A percentile compares a stretch with the other conserved stretches of the same genome.
These are phyloP conservation scores for Selenia dentaria DNA, from an alignment of 2,888 invertebrate genomes.

Conservation along the genomic window DNA sequence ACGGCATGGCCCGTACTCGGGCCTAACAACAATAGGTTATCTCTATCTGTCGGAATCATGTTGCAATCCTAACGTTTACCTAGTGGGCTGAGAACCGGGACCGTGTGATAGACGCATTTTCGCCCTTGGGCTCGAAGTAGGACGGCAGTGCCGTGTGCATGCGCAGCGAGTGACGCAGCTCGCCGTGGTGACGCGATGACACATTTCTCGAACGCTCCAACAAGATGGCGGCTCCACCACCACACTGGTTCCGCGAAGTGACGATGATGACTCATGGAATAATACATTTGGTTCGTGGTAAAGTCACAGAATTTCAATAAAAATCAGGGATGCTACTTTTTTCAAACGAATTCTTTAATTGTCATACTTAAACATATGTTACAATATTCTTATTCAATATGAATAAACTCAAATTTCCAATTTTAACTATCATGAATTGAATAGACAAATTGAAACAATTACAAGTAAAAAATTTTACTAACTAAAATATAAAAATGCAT, in stretches of 20 bases:
- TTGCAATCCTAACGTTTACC: constrained; percentile 75
- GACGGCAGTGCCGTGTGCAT: constrained; percentile 47
- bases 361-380: constrained; percentile 82
- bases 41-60: constrained; percentile 51
- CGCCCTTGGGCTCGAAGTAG: constrained; percentile 50
- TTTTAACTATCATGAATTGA: constrained; percentile 58
- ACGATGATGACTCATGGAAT: constrained; percentile 78
- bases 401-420: constrained; percentile 78
- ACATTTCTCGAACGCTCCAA: constrained; percentile 51
- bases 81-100: constrained; percentile 82
- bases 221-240: constrained; percentile 51
- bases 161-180: constrained; percentile 40
- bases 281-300: constrained; percentile 75
- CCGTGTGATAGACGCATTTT: constrained; percentile 51
- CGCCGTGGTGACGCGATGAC: constrained; percentile 42
- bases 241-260: constrained; percentile 60
- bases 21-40: constrained; percentile 44
- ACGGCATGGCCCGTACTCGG: constrained; percentile 58
- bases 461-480: constrained; percentile 53
- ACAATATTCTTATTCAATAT: constrained; percentile 82
- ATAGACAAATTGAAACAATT: constrained; percentile 74
- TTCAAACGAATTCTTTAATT: constrained; percentile 68
- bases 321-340: constrained; percentile 59
- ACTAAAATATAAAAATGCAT: constrained; percentile 71
- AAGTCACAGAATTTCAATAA: constrained; percentile 65